Evolutionary conservation across 2,797 vertebrate genomes (phyloP), one percentile per base, ranked within the genome.

Genomic region (Bradypodion ventrale): DNA sequence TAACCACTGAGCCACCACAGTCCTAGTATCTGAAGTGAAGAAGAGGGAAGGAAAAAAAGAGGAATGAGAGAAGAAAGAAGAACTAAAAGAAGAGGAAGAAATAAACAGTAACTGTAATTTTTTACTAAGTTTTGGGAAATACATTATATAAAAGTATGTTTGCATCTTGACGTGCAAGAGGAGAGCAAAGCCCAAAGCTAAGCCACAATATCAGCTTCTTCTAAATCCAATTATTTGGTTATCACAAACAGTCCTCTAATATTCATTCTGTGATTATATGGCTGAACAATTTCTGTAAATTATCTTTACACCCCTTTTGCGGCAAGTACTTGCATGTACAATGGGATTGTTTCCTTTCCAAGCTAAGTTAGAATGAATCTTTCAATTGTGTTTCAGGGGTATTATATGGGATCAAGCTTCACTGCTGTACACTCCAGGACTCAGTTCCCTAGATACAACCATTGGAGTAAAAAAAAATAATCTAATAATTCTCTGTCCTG

Each of bases 391-490:
- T 93, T 93, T 92, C 87, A 87, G 37, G 84, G 89, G 85, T 93
- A 85, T 93, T 92, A 32, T 80, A 92, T 93, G 78, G 81, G 92
- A 86, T 90, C 7, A 69, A 88, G 73, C 59, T 60, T 87, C 88
- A 76, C 69, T 90, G 77, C 69, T 5, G 6, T 80, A 91, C 89
- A 74, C 90, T 92, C 77, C 83, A 80, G 77, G 65, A 90, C 93
- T 92, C 82, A 85, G 60, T 83, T 87, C 87, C 74, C 78, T 91
- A 85, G 95, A 93, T 92, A 90, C 87, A 93, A 93, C 78, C 92
- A 83, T 89, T 86, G 89, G 68, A 75, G 79, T 32, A 87, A 92
- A 95, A 89, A 95, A 89, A 75, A n/a, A n/a, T n/a, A n/a, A 91
- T 88, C 75, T 60, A 86, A 85, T 92, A 92, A 88, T 35, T 92